phyloP scores from a whole-genome alignment of 92 coral and sea anemone genomes.

The Blastomussa wellsi region DNA sequence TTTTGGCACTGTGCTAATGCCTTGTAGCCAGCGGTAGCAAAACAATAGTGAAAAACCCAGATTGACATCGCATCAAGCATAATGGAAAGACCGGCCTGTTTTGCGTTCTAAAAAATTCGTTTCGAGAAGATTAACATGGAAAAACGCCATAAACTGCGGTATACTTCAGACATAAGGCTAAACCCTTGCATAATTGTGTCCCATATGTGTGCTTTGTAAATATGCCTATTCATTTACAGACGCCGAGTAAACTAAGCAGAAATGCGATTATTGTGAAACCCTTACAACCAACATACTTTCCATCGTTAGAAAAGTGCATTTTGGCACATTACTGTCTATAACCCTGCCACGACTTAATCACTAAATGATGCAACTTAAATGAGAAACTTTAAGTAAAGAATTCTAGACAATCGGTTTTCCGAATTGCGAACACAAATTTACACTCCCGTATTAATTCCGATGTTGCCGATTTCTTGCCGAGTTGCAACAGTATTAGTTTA shows the following conservation, averaged over 20 bases:
- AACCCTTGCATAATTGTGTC: conserved; percentile 18
- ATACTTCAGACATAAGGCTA: conserved; percentile 16
- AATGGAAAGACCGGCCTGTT: not conserved
- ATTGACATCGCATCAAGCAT: not conserved
- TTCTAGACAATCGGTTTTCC: not conserved
- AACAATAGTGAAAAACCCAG: not conserved
- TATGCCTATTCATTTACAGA: conserved; percentile 34
- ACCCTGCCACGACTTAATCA: not conserved
- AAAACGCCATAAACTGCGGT: not conserved
- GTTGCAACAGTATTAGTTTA: conserved; percentile 9
- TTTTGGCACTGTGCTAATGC: conserved; percentile 12
- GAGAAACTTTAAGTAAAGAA: not conserved
- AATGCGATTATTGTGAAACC: conserved; percentile 36
- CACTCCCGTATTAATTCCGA: not conserved
- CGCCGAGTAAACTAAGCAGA: conserved; percentile 32
- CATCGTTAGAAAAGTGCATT: not conserved
- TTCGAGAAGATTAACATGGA: not conserved
- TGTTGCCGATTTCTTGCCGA: conserved; percentile 4
- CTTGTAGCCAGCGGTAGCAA: not conserved
- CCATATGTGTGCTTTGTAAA: conserved; percentile 39
- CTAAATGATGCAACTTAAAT: not conserved
- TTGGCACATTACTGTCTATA: not conserved
- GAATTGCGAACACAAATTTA: not conserved
- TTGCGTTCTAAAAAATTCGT: not conserved
- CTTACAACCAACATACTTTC: conserved; percentile 8